Evolutionary conservation across 92 coral and sea anemone species (phyloP), one percentile per base, ranked within the genome.

Genomic region (Palythoa caribaeorum): DNA sequence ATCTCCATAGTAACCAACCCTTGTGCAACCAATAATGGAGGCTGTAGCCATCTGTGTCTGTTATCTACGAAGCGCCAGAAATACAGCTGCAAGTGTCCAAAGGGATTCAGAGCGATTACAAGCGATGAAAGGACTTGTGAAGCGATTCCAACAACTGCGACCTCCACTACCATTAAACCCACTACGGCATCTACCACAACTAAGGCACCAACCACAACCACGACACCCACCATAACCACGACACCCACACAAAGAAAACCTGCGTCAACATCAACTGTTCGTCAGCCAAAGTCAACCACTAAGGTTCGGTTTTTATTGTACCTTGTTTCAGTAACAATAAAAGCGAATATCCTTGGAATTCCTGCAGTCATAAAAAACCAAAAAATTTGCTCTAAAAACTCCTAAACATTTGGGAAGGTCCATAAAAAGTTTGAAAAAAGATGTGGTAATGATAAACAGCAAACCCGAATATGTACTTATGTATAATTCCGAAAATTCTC

Each of bases 31-130:
- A 90, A 92, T 77, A 97, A 97, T 87, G 99, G 99, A 54, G 97
- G 97, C 16, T 97, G 99, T 79, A 94, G 94, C 87, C 99, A 97
- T 68, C 81, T 97, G 70, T 97, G 99, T 79, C 96, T 97, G 16
- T 84, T 97, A 39, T 92, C 97, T 73, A 83, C 21, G 53, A 50
- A 44, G 0, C 48, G 85, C 21, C 83, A 77, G 85, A 87, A 85
- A 9, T 90, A 83, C 79, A 84, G 90, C 38, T 96, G 99, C 75
- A 92, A 83, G 73, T 96, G 99, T 62, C 99, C 99, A 20, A 86
- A 86, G 78, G 98, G 97, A 3, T 92, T 95, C 96, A 90, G 77
- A 57, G 88, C 28, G 28, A 28, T 92, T 90, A 69, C 94, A 19
- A 85, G 89, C 47, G 78, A 94, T 78, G 94, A 93, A n/a, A 84